Base-by-base conservation (phyloP, 2,113 vertebrate species). In the Gallinago jamesoni region DNA sequence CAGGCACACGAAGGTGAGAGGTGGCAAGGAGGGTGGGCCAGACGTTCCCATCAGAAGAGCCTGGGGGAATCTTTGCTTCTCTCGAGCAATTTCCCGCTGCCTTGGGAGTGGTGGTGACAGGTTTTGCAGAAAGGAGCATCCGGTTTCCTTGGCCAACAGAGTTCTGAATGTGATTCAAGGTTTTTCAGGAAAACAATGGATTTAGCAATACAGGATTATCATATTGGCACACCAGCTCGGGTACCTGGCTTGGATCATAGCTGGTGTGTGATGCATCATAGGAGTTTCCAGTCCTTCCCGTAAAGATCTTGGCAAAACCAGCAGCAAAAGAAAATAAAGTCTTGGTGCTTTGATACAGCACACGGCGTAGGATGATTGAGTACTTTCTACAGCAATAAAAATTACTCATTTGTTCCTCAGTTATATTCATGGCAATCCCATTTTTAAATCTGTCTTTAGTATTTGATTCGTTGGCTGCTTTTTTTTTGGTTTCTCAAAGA, bases 201-300 rank as follows among this genome's bases (percentile, higher is more conserved):
- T 96, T 90, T 95, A 84, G 90, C 90, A 95, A 93, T 76, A 10
- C 35, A 41, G 83, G 66, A 87, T 96, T 89, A 70, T 78, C 35
- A 19, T 75, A 14, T 8, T 96, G 88, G 82, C 88, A 94, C 79
- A 59, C 47, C 56, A 48, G 0, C 33, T 55, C 33, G 67, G 73
- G 39, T 85, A 94, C 91, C 91, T 95, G 81, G 68, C 78, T 63
- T 39, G 69, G 74, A 53, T 84, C 27, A 7, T 13, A 75, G 85
- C 83, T 77, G 85, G 23, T 0, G 0, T 81, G 64, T 75, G 76
- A 82, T 87, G 77, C 33, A 37, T 72, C 90, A 4, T 7, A 87
- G 77, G 76, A 95, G 27, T 85, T 92, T 89, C 84, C 90, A 74
- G 72, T 14, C 59, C 41, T 93, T 89, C 86, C 90, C 8, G 0